These are phyloP conservation scores for Bambusicola thoracicus DNA, from an alignment of 2,113 vertebrate species.

Conservation along the genomic window DNA sequence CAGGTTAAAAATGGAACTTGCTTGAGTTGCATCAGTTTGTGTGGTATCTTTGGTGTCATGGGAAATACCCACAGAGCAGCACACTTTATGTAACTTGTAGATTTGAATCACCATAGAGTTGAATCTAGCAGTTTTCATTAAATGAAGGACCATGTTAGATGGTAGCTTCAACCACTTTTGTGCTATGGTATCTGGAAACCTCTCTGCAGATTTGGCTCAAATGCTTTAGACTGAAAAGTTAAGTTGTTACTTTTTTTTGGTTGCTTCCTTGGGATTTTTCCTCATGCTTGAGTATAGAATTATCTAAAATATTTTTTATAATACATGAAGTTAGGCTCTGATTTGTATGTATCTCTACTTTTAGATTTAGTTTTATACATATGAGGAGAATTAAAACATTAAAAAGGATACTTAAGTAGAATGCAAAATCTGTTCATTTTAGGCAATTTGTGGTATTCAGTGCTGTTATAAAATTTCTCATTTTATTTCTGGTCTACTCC, in stretches of 20 bases:
- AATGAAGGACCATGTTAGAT: background rate
- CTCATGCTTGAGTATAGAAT: background rate
- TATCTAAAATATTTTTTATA: background rate
- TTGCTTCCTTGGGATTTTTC: background rate
- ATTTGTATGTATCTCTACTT: background rate
- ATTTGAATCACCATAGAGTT: background rate
- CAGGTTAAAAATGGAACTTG: background rate
- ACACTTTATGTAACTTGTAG: rapidly evolving
- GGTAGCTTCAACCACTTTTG: background rate
- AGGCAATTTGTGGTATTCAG: background rate
- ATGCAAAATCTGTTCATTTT: background rate
- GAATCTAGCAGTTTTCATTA: background rate
- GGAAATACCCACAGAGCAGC: background rate
- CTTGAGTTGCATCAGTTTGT: background rate
- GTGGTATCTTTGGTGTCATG: background rate
- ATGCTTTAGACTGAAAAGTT: background rate
- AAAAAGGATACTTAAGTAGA: background rate
- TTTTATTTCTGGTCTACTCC: background rate
- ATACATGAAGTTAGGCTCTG: background rate
- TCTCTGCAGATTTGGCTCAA: background rate
- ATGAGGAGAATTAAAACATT: background rate
- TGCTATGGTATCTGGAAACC: background rate
- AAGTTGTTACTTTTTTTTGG: background rate
- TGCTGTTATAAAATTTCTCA: background rate
- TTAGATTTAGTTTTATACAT: background rate